Evolutionary conservation across 2,888 invertebrate species (phyloP).

Genomic region (Stenurella melanura): DNA sequence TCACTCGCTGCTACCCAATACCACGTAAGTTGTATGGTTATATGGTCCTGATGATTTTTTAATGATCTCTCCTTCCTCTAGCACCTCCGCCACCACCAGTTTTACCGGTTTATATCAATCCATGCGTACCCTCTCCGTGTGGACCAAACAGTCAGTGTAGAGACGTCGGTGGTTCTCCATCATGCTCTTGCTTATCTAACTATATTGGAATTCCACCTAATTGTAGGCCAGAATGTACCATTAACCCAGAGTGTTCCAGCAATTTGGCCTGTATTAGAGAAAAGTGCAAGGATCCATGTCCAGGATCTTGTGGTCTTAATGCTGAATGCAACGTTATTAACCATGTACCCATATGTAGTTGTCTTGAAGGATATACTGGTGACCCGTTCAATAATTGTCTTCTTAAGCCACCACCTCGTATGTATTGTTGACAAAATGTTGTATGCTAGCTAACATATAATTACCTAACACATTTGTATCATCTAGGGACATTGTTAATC

Average conservation of each 20-base stretch:
- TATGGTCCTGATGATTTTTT: slow-evolving; percentile 5
- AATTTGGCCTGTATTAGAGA: slow-evolving; percentile 83
- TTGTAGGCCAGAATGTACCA: slow-evolving; percentile 86
- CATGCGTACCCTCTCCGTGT: slow-evolving; percentile 87
- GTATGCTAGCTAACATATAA: too few relatives aligned
- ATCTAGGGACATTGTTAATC: too few relatives aligned
- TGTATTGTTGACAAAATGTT: slow-evolving; percentile 6
- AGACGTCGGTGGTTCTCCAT: slow-evolving; percentile 79
- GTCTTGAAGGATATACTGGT: slow-evolving; percentile 82
- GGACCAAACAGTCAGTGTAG: slow-evolving; percentile 86
- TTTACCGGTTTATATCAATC: slow-evolving; percentile 75
- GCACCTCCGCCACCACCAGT: slow-evolving; percentile 60
- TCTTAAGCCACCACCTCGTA: slow-evolving; percentile 74
- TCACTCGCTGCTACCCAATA: slow-evolving; percentile 75
- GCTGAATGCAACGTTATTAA: slow-evolving; percentile 84
- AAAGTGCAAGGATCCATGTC: slow-evolving; percentile 85
- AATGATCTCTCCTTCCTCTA: slow-evolving; percentile 46
- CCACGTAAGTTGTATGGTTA: slow-evolving; percentile 67
- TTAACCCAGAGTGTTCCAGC: slow-evolving; percentile 84
- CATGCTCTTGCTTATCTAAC: slow-evolving; percentile 83
- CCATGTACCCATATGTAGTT: slow-evolving; percentile 86
- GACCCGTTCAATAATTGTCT: slow-evolving; percentile 85
- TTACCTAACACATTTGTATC: too few relatives aligned
- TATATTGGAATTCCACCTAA: slow-evolving; percentile 86
- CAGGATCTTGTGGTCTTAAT: slow-evolving; percentile 84